Conservation (phyloP, 2,797 vertebrate genomes). For the Onychomys arenicola region DNA sequence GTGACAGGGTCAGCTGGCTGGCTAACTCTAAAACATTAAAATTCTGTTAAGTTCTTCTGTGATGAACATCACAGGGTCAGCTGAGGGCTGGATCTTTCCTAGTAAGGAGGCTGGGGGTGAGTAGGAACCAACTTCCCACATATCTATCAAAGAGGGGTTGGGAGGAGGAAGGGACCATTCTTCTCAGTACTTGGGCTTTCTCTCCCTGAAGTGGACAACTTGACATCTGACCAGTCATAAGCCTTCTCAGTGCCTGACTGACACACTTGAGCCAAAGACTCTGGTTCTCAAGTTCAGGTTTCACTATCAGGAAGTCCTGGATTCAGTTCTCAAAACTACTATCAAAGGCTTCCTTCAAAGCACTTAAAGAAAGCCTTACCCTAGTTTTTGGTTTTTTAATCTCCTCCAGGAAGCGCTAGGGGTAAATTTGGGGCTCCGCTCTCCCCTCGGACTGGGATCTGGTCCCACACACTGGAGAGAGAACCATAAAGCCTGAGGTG, state of each 20-base stretch:
- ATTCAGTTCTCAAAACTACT: background rate
- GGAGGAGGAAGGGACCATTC: background rate
- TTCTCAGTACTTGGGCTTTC: background rate
- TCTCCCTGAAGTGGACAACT: background rate
- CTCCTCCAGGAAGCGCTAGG: background rate
- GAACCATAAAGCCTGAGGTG: background rate
- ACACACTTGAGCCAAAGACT: background rate
- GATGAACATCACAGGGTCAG: background rate
- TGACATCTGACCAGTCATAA: background rate
- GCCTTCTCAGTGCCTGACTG: background rate
- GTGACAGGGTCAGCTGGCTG: background rate
- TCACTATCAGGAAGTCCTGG: background rate
- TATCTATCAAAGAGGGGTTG: background rate
- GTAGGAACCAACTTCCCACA: background rate
- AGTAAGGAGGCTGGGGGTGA: background rate
- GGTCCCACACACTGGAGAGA: background rate
- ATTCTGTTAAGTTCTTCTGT: background rate
- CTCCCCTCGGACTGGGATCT: background rate
- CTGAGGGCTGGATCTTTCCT: background rate
- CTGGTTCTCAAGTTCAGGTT: background rate
- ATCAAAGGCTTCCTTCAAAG: conserved; percentile 9
- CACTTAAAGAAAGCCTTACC: background rate
- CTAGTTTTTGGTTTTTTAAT: background rate
- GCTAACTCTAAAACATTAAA: background rate
- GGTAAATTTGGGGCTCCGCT: background rate